A percentile compares a stretch with the other conserved stretches of the same genome.
phyloP scores from a whole-genome alignment of 2,113 vertebrate genomes.

The Aegypius monachus region DNA sequence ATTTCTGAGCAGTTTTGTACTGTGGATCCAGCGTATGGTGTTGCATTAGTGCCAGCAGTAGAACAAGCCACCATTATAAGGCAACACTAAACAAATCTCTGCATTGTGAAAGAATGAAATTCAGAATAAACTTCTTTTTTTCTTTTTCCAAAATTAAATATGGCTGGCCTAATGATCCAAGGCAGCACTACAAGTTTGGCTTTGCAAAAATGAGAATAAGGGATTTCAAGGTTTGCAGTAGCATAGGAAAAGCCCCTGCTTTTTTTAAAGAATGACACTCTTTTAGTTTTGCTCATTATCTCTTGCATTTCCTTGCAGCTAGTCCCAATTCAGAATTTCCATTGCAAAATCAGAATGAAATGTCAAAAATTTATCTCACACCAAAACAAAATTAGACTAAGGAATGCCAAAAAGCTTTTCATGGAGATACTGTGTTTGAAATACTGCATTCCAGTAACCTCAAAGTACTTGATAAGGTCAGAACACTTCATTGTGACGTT shows the following conservation, averaged over 20 bases:
- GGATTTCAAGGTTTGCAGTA: background rate
- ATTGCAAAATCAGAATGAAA: background rate
- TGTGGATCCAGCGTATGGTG: background rate
- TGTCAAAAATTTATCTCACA: background rate
- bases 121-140: background rate
- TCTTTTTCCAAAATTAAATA: background rate
- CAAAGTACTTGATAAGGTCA: background rate
- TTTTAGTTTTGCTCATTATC: background rate
- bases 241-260: rapidly evolving
- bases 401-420: background rate
- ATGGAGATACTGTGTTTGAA: background rate
- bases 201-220: background rate
- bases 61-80: background rate
- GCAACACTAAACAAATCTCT: background rate
- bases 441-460: background rate
- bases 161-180: background rate
- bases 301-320: background rate
- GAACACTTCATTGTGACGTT: background rate
- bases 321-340: background rate
- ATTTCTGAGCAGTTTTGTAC: background rate
- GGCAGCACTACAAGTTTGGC: background rate
- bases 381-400: background rate
- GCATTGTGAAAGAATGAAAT: background rate
- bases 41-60: background rate
- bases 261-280: background rate